Evolutionary conservation across 2,113 vertebrate species (phyloP).

Genomic region (Zosterops pallidus): DNA sequence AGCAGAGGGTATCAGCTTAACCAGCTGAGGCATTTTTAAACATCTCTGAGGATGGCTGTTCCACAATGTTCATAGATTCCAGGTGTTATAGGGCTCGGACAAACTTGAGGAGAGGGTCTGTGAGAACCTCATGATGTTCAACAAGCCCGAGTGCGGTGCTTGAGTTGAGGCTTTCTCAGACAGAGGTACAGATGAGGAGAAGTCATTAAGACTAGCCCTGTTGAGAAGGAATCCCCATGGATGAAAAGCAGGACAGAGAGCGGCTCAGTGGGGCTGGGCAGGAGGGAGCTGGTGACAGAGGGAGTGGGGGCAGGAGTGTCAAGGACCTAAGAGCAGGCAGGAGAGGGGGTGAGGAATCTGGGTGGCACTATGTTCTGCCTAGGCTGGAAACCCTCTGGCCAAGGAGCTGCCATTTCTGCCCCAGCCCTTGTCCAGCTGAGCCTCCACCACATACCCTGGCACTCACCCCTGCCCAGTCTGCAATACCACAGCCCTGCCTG

Average conservation of each 20-base stretch:
- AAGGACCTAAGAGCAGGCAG: background rate
- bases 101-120: background rate
- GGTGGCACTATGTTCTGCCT: background rate
- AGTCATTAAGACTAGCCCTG: background rate
- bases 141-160: background rate
- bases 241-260: background rate
- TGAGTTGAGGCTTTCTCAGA: background rate
- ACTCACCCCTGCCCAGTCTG: background rate
- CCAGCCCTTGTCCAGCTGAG: accelerated
- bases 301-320: too few relatives aligned
- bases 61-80: background rate
- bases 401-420: background rate
- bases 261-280: background rate
- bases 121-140: background rate
- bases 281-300: background rate
- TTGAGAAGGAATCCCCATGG: too few relatives aligned
- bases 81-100: background rate
- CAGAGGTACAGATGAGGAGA: background rate
- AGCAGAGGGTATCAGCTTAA: background rate
- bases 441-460: background rate
- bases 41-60: background rate
- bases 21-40: background rate
- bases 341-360: accelerated
- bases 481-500: background rate
- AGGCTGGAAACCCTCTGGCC: background rate